Base-by-base conservation (phyloP, 2,797 vertebrate genomes). In the Lithobates pipiens region DNA sequence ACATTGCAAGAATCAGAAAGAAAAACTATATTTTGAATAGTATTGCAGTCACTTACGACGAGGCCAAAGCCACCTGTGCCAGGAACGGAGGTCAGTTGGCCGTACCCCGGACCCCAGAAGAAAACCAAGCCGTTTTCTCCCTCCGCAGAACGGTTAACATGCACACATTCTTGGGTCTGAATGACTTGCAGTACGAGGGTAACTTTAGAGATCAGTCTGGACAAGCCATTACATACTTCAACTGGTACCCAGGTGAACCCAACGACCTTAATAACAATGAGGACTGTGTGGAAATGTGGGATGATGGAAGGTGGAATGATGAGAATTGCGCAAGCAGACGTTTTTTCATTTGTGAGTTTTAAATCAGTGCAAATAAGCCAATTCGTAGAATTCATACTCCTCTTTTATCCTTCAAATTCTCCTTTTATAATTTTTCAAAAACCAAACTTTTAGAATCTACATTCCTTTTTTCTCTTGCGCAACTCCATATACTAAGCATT, bases 1-100 rank as follows among this genome's bases (percentile, higher is more conserved):
- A 8, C 2, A 91, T 89, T 25, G 75, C 2, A 76, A 65, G 74
- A 25, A 82, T 88, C 0, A 89, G 89, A 2, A 69, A 87, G 54
- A 93, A 92, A 84, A 85, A 91, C 54, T 92, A 91, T 85, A 85
- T 88, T 86, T 74, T 87, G 0, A 68, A 0, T 0, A 80, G 77
- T n/a, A 70, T 67, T 0, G 83, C 90, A 27, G 87, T 87, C 23
- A 25, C 15, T 15, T 92, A 89, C 29, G 36, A 83, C 0, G 78
- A 79, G 0, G 84, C 91, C 5, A 81, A 74, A 63, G 15, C 71
- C 42, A 2, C 44, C 1, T 92, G 92, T 10, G 25, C 0, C 1
- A 86, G 89, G 46, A 89, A 89, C 0, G 90, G 92, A 0, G 92
- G 92, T 2, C 88, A 90, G 79, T 3, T 92, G 32, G 88, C 92